A percentile compares a stretch with the other conserved stretches of the same genome.
Conservation (phyloP, 2,888 invertebrate genomes). For the Actias luna region DNA sequence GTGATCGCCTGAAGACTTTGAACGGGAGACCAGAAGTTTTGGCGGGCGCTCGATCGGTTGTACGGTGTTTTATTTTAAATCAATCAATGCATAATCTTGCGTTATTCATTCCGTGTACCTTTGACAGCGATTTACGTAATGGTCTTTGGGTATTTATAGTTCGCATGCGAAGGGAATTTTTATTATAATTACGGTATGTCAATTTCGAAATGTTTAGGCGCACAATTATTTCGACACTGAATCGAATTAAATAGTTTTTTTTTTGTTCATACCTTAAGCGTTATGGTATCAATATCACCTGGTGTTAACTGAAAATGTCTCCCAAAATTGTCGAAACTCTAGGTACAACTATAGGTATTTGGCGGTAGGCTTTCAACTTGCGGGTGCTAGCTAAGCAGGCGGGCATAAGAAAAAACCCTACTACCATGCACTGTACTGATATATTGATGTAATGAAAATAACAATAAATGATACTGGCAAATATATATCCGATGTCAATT, state of each 20-base stretch:
- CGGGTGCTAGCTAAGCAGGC: too few relatives aligned
- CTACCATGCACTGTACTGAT: too few relatives aligned
- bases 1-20: conserved; percentile 15
- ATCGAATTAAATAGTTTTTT: neutral
- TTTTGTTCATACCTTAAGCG: too few relatives aligned
- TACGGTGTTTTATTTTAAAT: neutral
- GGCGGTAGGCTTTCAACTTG: too few relatives aligned
- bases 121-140: neutral
- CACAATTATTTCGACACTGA: neutral
- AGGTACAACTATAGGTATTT: too few relatives aligned
- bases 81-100: neutral
- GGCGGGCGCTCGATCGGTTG: neutral
- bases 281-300: too few relatives aligned
- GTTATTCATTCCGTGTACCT: neutral
- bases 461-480: neutral
- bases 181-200: neutral
- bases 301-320: too few relatives aligned
- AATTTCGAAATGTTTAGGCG: neutral
- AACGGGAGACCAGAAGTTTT: conserved; percentile 8
- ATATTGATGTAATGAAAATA: neutral
- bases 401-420: too few relatives aligned
- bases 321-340: too few relatives aligned
- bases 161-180: neutral
- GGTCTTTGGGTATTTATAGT: neutral
- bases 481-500: neutral